phyloP scores from a whole-genome alignment of 1,140 invertebrate species.

The Drosophila jambulina region DNA sequence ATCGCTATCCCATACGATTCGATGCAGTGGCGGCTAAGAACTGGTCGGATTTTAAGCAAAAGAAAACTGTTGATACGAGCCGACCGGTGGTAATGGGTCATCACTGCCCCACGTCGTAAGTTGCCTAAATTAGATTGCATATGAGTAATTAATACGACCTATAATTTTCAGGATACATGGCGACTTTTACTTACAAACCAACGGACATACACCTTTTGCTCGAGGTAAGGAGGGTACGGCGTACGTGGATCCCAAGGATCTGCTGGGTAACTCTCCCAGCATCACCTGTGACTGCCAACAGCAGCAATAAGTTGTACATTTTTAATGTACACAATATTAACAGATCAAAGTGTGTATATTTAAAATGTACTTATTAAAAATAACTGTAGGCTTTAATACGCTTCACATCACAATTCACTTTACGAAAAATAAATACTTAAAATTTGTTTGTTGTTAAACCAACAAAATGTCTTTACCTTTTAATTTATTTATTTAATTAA shows the following conservation, averaged over 20 bases:
- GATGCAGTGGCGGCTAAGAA: conserved; percentile 83
- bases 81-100: conserved; percentile 75
- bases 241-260: conserved; percentile 77
- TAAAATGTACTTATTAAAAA: conserved; percentile 5
- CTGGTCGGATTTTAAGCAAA: conserved; percentile 85
- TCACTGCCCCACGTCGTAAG: conserved; percentile 76
- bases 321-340: neutral
- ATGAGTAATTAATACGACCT: neutral
- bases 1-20: conserved; percentile 85
- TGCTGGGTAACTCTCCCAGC: conserved; percentile 58
- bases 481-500: no score
- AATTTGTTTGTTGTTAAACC: conserved; percentile 34
- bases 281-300: conserved; percentile 31
- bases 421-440: conserved; percentile 38
- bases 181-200: conserved; percentile 85
- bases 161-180: conserved; percentile 71
- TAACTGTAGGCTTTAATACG: conserved; percentile 22
- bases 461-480: neutral
- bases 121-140: neutral
- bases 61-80: conserved; percentile 52
- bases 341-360: conserved; percentile 14
- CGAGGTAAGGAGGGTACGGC: conserved; percentile 71
- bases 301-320: conserved; percentile 7
- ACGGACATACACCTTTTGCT: conserved; percentile 82
- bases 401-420: conserved; percentile 22